Evolutionary conservation across 2,797 vertebrate genomes (phyloP).

Genomic region (Poecilia gillii): DNA sequence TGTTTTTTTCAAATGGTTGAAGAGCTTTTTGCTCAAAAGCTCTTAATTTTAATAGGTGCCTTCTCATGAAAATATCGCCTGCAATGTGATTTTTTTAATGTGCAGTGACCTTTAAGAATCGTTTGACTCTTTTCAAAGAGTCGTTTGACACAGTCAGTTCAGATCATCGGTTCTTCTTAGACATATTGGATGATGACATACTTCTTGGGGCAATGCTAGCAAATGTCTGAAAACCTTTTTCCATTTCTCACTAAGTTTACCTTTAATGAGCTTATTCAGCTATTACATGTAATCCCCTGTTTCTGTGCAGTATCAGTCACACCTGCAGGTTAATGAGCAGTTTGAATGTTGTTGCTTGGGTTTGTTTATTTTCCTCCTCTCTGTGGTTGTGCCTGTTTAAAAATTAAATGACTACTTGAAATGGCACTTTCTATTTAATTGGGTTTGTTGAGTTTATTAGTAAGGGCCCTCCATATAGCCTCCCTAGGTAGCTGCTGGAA

Average conservation of each 20-base stretch:
- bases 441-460: slow-evolving; percentile 16
- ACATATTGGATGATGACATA: background rate
- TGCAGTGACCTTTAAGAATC: background rate
- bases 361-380: background rate
- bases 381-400: background rate
- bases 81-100: background rate
- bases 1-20: background rate
- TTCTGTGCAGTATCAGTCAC: background rate
- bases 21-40: background rate
- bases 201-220: background rate
- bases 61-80: background rate
- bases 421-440: slow-evolving; percentile 3
- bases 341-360: background rate
- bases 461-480: no score
- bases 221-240: background rate
- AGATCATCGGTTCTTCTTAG: background rate
- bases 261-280: slow-evolving; percentile 1
- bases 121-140: background rate
- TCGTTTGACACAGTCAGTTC: no score
- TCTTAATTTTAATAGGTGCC: background rate
- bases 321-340: slow-evolving; percentile 1
- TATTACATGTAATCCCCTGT: background rate
- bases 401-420: background rate
- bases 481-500: background rate
- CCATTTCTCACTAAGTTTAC: background rate